phyloP scores from a whole-genome alignment of 2,888 invertebrate genomes.

The Creontiades dilutus region DNA sequence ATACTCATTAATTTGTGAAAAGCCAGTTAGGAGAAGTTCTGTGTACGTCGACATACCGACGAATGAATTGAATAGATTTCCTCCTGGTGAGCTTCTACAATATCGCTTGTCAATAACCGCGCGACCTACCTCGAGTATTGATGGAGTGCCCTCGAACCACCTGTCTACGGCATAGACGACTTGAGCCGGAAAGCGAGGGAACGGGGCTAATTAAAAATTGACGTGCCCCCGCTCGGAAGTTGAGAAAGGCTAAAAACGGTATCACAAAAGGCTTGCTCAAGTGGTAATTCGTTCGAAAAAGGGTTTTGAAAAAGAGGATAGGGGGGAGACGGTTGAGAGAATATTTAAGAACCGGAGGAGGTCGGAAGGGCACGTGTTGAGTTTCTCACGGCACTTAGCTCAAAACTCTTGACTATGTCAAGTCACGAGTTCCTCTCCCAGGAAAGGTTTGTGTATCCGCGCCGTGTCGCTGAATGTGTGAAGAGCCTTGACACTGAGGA shows the following conservation, averaged over 20 bases:
- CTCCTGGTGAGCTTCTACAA: neutral
- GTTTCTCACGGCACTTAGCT: slow-evolving; percentile 70
- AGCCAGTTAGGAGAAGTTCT: too few relatives aligned
- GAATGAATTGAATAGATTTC: too few relatives aligned
- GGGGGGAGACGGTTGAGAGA: neutral
- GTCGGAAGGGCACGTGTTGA: slow-evolving; percentile 68
- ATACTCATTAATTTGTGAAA: too few relatives aligned
- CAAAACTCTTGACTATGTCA: slow-evolving; percentile 71
- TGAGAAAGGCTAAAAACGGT: slow-evolving; percentile 7
- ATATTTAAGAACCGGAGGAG: slow-evolving; percentile 22
- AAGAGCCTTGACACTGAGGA: neutral
- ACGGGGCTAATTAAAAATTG: slow-evolving; percentile 20
- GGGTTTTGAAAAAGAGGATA: neutral
- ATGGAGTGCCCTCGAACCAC: slow-evolving; percentile 10
- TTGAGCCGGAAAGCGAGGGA: neutral
- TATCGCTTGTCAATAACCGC: neutral
- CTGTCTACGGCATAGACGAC: neutral
- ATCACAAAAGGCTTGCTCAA: slow-evolving; percentile 48
- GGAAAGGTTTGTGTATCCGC: slow-evolving; percentile 38
- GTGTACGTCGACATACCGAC: too few relatives aligned
- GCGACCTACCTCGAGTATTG: neutral
- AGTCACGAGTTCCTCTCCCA: slow-evolving; percentile 61
- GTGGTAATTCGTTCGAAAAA: slow-evolving; percentile 53
- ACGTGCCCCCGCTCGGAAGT: neutral
- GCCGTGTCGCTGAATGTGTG: slow-evolving; percentile 48